A percentile compares a stretch with the other conserved stretches of the same genome.
Evolutionary conservation across 2,113 vertebrate genomes (phyloP).

Genomic region (Eretmochelys imbricata): DNA sequence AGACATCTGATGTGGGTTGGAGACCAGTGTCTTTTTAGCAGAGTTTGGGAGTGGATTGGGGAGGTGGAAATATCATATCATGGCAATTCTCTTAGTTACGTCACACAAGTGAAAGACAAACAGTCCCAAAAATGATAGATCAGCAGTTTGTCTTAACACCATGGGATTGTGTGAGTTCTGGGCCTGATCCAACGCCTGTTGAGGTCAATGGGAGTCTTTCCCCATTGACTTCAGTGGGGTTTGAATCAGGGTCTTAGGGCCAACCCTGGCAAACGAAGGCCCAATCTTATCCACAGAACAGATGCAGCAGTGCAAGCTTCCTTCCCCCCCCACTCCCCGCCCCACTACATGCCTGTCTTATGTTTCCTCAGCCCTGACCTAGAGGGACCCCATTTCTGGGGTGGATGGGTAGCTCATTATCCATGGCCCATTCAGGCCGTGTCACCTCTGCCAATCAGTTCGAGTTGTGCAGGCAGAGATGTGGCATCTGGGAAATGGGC

Average conservation of each 20-base stretch:
- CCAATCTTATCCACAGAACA: neutral
- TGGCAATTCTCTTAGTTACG: neutral
- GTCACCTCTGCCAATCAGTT: neutral
- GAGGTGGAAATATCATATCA: neutral
- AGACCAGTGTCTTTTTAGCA: neutral
- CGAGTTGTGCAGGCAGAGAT: rapidly evolving
- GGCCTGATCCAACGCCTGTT: neutral
- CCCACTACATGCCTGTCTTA: neutral
- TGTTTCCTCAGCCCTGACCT: neutral
- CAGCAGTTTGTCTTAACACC: neutral
- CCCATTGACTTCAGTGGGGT: neutral
- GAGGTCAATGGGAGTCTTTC: neutral
- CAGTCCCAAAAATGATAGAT: neutral
- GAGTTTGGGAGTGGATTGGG: neutral
- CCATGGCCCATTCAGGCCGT: neutral
- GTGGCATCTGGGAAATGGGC: neutral
- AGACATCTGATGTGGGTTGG: neutral
- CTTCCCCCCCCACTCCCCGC: no score
- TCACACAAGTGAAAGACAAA: neutral
- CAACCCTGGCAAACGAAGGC: neutral
- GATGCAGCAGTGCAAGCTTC: neutral
- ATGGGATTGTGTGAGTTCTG: neutral
- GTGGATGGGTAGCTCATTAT: neutral
- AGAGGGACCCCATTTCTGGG: neutral
- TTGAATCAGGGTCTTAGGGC: neutral